phyloP scores from a whole-genome alignment of 2,888 invertebrate species.

The Yponomeuta malinellus region DNA sequence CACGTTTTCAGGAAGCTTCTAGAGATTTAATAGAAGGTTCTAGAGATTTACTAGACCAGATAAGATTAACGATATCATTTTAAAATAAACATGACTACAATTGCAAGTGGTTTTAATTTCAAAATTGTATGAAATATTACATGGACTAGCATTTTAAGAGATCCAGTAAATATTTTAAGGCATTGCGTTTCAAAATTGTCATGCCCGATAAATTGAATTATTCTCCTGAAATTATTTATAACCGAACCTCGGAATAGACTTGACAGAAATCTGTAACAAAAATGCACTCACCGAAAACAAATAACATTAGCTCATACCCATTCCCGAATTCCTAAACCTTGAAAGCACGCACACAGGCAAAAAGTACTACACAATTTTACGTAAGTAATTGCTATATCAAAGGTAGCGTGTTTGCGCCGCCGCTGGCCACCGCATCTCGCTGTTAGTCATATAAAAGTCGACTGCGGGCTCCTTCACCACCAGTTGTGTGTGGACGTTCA shows the following conservation, averaged over 20 bases:
- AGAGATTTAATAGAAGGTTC: neutral
- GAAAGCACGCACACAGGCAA: slow-evolving; percentile 39
- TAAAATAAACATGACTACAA: too few relatives aligned
- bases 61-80: too few relatives aligned
- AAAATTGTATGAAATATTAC: too few relatives aligned
- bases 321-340: slow-evolving; percentile 43
- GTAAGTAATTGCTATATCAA: slow-evolving; percentile 70
- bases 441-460: slow-evolving; percentile 68
- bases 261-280: neutral
- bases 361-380: slow-evolving; percentile 59
- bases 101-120: too few relatives aligned
- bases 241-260: too few relatives aligned
- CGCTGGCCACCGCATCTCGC: slow-evolving; percentile 57
- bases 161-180: too few relatives aligned
- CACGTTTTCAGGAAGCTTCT: neutral
- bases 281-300: neutral
- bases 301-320: slow-evolving; percentile 15
- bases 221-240: too few relatives aligned
- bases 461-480: slow-evolving; percentile 48
- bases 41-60: neutral
- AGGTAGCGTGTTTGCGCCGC: slow-evolving; percentile 69
- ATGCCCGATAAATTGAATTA: too few relatives aligned
- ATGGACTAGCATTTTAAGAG: too few relatives aligned
- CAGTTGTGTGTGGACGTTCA: slow-evolving; percentile 72
- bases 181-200: too few relatives aligned